phyloP scores from a whole-genome alignment of 2,113 vertebrate genomes.

The Cottus gobio region DNA sequence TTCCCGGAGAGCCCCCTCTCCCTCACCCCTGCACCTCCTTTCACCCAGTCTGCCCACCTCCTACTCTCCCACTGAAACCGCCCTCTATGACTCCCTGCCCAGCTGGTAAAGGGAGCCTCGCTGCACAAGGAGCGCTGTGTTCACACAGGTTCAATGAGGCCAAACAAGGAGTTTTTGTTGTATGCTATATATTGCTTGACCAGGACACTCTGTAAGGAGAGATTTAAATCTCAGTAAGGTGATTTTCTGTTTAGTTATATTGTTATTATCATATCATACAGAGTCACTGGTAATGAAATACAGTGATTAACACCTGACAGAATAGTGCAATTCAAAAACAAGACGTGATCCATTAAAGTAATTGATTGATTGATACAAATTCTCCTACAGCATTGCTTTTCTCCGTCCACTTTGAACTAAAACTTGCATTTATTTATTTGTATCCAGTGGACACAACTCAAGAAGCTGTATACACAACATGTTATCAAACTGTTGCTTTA shows the following conservation, averaged over 20 bases:
- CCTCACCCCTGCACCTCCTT: conserved; percentile 38
- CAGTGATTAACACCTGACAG: neutral
- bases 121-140: conserved; percentile 61
- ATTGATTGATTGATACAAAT: neutral
- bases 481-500: neutral
- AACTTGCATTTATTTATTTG: neutral
- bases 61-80: conserved; percentile 46
- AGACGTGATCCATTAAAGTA: neutral
- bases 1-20: conserved; percentile 27
- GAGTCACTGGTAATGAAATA: neutral
- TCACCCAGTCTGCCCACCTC: conserved; percentile 50
- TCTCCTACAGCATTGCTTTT: neutral
- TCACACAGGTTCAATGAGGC: conserved; percentile 47
- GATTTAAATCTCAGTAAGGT: neutral
- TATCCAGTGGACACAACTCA: neutral
- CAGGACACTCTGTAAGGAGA: neutral
- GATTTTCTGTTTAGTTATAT: neutral
- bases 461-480: neutral
- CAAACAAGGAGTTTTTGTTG: conserved; percentile 29
- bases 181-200: neutral
- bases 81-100: conserved; percentile 54
- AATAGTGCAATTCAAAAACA: neutral
- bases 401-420: neutral
- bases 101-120: conserved; percentile 49
- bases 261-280: neutral